phyloP scores from a whole-genome alignment of 2,113 vertebrate genomes.

The Heptranchias perlo region DNA sequence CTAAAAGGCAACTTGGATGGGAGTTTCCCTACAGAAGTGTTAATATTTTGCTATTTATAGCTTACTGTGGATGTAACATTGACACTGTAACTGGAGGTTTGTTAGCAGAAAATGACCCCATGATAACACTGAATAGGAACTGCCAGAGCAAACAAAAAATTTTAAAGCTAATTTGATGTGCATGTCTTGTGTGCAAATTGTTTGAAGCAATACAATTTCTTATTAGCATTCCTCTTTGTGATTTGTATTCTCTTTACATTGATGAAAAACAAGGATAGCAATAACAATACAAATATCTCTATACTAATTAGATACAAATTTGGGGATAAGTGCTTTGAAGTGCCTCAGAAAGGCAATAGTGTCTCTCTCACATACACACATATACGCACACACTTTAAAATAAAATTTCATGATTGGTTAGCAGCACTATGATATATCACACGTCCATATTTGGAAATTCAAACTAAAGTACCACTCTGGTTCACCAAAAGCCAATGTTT shows the following conservation, averaged over 20 bases:
- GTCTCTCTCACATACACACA: slow-evolving; percentile 24
- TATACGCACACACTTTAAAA: slow-evolving; percentile 33
- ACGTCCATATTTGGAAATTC: slow-evolving; percentile 34
- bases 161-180: slow-evolving; percentile 36
- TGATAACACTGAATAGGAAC: slow-evolving; percentile 36
- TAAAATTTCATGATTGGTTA: slow-evolving; percentile 38
- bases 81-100: slow-evolving; percentile 33
- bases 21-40: slow-evolving; percentile 20
- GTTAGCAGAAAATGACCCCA: slow-evolving; percentile 31
- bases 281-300: slow-evolving; percentile 36
- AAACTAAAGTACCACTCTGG: slow-evolving; percentile 18
- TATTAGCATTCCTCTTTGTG: slow-evolving; percentile 29
- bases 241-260: slow-evolving; percentile 34
- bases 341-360: slow-evolving; percentile 34
- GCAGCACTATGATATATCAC: slow-evolving; percentile 32
- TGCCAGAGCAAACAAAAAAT: slow-evolving; percentile 37
- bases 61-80: slow-evolving; percentile 37
- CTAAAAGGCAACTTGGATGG: slow-evolving; percentile 38
- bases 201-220: slow-evolving; percentile 17
- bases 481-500: slow-evolving; percentile 33
- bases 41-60: slow-evolving; percentile 12
- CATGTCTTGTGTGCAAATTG: slow-evolving; percentile 39
- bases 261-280: slow-evolving; percentile 37
- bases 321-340: slow-evolving; percentile 36
- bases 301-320: slow-evolving; percentile 37